Evolutionary conservation across 2,888 invertebrate genomes (phyloP).

Genomic region (Heliconius charithonia): DNA sequence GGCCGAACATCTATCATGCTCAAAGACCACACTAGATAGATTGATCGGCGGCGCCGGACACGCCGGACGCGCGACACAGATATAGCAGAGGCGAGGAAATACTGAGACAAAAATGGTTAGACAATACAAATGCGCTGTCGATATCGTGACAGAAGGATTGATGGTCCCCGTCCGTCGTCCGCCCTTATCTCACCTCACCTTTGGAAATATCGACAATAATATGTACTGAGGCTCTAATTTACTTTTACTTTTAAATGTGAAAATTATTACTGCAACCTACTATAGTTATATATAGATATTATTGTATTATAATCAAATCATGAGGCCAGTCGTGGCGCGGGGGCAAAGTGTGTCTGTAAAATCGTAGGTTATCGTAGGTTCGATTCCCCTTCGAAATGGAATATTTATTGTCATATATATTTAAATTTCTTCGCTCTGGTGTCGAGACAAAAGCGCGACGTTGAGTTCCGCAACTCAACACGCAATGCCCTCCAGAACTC

Average conservation of each 20-base stretch:
- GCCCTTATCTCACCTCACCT: constrained; percentile 27
- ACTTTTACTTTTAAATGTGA: neutral
- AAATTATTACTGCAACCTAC: neutral
- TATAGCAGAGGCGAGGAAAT: constrained; percentile 63
- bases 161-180: constrained; percentile 60
- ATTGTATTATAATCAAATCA: neutral
- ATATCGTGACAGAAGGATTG: constrained; percentile 80
- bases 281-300: neutral
- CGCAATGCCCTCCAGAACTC: too few species aligned
- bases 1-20: constrained; percentile 76
- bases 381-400: too few species aligned
- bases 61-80: constrained; percentile 62
- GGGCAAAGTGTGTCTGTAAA: too few species aligned
- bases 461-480: too few species aligned
- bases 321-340: too few species aligned
- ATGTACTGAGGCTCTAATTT: neutral
- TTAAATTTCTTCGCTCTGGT: too few species aligned
- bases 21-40: constrained; percentile 69
- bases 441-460: too few species aligned
- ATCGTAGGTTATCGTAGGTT: too few species aligned
- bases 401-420: too few species aligned
- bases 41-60: constrained; percentile 72
- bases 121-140: constrained; percentile 82
- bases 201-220: neutral
- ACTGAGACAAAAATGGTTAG: constrained; percentile 79